phyloP scores from a whole-genome alignment of 2,113 vertebrate genomes.

The Pavo muticus region DNA sequence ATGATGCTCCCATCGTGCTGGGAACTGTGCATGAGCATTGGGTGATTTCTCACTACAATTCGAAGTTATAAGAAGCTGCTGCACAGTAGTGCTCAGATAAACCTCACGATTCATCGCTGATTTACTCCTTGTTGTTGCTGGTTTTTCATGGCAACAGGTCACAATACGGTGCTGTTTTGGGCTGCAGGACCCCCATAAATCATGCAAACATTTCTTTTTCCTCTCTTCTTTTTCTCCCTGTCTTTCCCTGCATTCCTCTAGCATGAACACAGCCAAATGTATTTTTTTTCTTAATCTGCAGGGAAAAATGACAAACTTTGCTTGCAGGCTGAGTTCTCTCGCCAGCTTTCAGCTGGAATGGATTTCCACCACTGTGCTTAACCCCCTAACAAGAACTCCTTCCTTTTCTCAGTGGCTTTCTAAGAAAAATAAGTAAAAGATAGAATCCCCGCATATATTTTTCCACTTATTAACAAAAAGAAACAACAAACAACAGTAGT shows the following conservation, averaged over 20 bases:
- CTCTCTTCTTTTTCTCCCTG: not conserved
- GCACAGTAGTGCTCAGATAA: not conserved
- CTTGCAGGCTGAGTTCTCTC: constrained; percentile 8
- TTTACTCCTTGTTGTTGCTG: not conserved
- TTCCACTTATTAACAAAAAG: not conserved
- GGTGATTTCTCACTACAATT: not conserved
- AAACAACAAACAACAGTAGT: too few species aligned
- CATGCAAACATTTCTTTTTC: not conserved
- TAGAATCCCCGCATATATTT: not conserved
- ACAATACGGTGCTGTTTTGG: not conserved
- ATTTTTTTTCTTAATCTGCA: not conserved
- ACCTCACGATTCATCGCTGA: not conserved
- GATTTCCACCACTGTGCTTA: constrained; percentile 29
- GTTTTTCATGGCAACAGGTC: constrained; percentile 13
- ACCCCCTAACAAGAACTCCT: not conserved
- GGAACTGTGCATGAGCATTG: accelerated
- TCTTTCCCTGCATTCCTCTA: constrained; percentile 10
- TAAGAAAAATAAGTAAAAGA: not conserved
- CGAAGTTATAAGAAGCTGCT: not conserved
- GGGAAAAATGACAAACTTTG: constrained; percentile 25
- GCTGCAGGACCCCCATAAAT: constrained; percentile 27
- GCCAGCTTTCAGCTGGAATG: constrained; percentile 21
- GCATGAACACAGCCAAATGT: constrained; percentile 13
- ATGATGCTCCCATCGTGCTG: accelerated
- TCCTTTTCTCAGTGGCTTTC: not conserved